These are phyloP conservation scores for Lepidostoma basale DNA, from an alignment of 1,140 invertebrate species.

Conservation along the genomic window DNA sequence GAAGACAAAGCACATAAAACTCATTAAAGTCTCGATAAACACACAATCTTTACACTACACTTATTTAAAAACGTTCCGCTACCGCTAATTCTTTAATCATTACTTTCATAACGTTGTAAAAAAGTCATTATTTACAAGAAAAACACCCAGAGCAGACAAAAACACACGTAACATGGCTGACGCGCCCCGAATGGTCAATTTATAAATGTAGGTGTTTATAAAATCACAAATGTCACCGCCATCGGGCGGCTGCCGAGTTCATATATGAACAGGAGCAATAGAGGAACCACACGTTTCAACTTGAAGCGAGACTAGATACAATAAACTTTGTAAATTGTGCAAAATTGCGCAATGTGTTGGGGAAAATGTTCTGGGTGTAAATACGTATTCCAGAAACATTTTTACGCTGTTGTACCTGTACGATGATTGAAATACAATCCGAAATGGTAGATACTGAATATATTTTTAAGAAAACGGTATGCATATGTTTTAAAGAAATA, in stretches of 20 bases:
- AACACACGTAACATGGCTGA: slow-evolving; percentile 40
- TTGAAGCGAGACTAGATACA: no score
- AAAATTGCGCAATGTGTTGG: no score
- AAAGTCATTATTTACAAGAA: slow-evolving; percentile 36
- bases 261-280: background rate
- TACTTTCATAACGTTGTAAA: slow-evolving; percentile 33
- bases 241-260: background rate
- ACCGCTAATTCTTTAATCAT: slow-evolving; percentile 16
- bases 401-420: no score
- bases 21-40: slow-evolving; percentile 53
- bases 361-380: no score
- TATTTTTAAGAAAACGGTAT: no score
- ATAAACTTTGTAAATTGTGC: no score
- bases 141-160: slow-evolving; percentile 30
- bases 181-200: slow-evolving; percentile 32
- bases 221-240: slow-evolving; percentile 31
- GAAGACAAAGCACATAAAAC: slow-evolving; percentile 62
- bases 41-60: slow-evolving; percentile 7
- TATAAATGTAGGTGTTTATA: slow-evolving; percentile 6
- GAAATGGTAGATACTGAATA: no score
- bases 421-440: no score
- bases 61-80: slow-evolving; percentile 13
- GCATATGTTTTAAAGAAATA: no score
- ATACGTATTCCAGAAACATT: no score
- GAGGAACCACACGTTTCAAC: background rate